Base-by-base conservation (phyloP, 2,888 invertebrate genomes). In the Junonia oenone region DNA sequence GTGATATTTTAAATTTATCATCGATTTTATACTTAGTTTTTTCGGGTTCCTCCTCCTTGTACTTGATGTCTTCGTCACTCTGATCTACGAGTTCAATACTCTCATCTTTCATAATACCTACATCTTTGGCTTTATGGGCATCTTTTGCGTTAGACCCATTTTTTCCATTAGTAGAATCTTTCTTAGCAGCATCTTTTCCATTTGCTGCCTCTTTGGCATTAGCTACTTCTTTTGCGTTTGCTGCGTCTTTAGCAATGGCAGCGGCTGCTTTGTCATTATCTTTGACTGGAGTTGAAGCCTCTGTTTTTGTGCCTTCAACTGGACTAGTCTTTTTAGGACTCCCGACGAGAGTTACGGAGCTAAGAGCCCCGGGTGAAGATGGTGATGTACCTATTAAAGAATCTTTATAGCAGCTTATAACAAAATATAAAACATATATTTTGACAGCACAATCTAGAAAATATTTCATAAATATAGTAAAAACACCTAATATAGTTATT, bases 331-430 rank as follows among this genome's bases (percentile, higher is more conserved):
- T 85, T 52, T 83, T 88, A 0, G 86, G 84, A 61, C 92, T 93
- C 0, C 94, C 94, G 0, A 95, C 92, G 45, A 95, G 73, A 0
- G 95, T 95, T 0, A 93, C 93, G 8, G 94, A 94, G 69, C 95
- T 95, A 13, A 94, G 80, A 55, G 94, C 95, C 40, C 95, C 94
- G 0, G 95, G 95, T 0, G 95, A 95, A 9, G 90, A 93, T 19
- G 94, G 94, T 0, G 90, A 81, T 52, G 86, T 82, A 14, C 88
- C 89, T 90, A 15, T 29, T 2, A 38, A n/a, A n/a, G n/a, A n/a
- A n/a, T n/a, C n/a, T n/a, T n/a, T n/a, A n/a, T n/a, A n/a, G n/a
- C n/a, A n/a, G n/a, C n/a, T n/a, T n/a, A n/a, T n/a, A n/a, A n/a
- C n/a, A n/a, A n/a, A n/a, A n/a, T n/a, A n/a, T n/a, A n/a, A n/a